Conservation (phyloP, 2,113 vertebrate genomes). For the Grus americana region DNA sequence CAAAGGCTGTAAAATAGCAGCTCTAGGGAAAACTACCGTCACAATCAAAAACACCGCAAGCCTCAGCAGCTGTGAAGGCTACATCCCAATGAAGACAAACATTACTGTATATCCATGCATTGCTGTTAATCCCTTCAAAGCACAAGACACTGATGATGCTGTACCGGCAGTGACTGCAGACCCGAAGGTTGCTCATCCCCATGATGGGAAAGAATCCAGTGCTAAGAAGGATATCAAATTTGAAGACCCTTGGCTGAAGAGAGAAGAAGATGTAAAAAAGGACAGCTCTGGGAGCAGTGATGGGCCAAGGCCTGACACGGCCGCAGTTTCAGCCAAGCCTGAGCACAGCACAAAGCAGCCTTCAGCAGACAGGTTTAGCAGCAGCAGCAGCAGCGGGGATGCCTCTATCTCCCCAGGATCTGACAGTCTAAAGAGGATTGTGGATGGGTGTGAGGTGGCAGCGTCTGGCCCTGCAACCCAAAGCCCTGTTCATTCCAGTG, state of each 20-base stretch:
- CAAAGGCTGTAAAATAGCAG: constrained; percentile 81
- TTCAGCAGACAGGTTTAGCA: constrained; percentile 70
- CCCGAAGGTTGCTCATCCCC: constrained; percentile 1
- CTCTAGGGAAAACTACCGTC: constrained; percentile 84
- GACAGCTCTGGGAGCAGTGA: constrained; percentile 26
- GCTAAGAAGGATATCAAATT: constrained; percentile 81
- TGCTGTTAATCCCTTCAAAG: constrained; percentile 79
- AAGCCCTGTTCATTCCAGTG: constrained; percentile 73
- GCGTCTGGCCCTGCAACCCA: constrained; percentile 60
- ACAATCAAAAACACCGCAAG: constrained; percentile 78
- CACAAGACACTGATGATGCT: constrained; percentile 69
- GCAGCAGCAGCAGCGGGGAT: constrained; percentile 75
- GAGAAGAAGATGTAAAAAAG: constrained; percentile 75
- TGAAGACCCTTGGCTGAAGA: constrained; percentile 95
- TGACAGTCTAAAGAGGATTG: constrained; percentile 82
- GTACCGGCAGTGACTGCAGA: constrained; percentile 40
- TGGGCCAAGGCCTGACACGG: constrained; percentile 28
- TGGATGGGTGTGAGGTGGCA: constrained; percentile 89
- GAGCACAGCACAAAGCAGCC: constrained; percentile 72
- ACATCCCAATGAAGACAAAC: constrained; percentile 85
- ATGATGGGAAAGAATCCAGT: constrained; percentile 69
- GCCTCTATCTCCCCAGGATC: constrained; percentile 73
- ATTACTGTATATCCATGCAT: constrained; percentile 85
- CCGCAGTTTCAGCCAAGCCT: constrained; percentile 38
- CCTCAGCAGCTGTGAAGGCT: constrained; percentile 76